Conservation (phyloP, 2,797 vertebrate genomes). For the Lithobates pipiens region DNA sequence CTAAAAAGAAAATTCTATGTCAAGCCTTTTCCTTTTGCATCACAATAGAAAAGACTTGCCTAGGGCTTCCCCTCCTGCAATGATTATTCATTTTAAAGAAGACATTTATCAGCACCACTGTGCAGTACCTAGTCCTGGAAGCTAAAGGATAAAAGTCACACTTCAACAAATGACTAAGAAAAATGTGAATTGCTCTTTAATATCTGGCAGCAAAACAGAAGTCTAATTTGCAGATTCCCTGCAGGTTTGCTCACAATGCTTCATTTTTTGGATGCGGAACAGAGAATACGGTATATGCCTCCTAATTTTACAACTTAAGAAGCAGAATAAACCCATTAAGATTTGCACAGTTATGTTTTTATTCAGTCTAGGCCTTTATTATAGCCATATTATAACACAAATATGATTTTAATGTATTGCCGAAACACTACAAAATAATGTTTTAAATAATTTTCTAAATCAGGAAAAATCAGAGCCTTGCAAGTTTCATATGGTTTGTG, state of each 20-base stretch:
- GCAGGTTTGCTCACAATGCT: slow-evolving; percentile 42
- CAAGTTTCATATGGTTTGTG: too few species aligned
- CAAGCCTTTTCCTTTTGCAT: slow-evolving; percentile 46
- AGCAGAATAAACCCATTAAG: not conserved
- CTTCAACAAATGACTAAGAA: slow-evolving; percentile 51
- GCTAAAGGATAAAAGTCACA: slow-evolving; percentile 55
- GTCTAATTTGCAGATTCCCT: slow-evolving; percentile 44
- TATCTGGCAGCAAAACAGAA: slow-evolving; percentile 49
- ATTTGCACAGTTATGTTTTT: not conserved
- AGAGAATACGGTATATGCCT: not conserved
- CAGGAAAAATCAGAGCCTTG: too few species aligned
- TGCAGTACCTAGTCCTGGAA: slow-evolving; percentile 33
- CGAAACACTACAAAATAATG: too few species aligned
- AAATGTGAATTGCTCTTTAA: slow-evolving; percentile 35
- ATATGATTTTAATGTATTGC: too few species aligned
- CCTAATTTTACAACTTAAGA: not conserved
- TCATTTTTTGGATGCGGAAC: slow-evolving; percentile 31
- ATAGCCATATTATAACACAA: too few species aligned
- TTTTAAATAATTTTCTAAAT: too few species aligned
- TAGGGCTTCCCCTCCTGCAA: slow-evolving; percentile 41
- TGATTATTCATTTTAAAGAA: slow-evolving; percentile 46
- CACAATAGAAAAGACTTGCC: slow-evolving; percentile 47
- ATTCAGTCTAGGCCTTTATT: not conserved
- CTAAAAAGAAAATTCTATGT: slow-evolving; percentile 36
- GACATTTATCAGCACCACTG: slow-evolving; percentile 50